Base-by-base conservation (phyloP, 30 jellyfish, hydroid and myxozoan genomes). In the Turritopsis rubra region DNA sequence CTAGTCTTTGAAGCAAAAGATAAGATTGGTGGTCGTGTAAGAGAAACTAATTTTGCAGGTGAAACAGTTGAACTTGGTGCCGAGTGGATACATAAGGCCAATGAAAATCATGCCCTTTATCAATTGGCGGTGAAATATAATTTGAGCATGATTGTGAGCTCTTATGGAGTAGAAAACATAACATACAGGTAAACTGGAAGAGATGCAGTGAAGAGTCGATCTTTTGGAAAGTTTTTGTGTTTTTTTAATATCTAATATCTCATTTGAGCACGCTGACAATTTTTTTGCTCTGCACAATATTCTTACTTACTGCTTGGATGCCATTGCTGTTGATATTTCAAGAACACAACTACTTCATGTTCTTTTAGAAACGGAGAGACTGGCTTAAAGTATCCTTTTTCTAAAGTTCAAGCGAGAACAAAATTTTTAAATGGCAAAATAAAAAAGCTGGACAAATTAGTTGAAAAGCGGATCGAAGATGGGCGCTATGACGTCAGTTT, bases 31-130 rank as follows among this genome's bases (percentile, higher is more conserved):
- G 98, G 98, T 25, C 86, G 99, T 1, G 21, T 93, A 20, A 81
- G 72, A 52, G 83, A 81, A 8, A 65, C 29, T 0, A 26, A 31
- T 18, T 83, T 93, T 71, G 96, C 90, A 19, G 87, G 87, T 26
- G 71, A 76, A 18, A 82, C 91, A 1, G 52, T 93, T 7, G 89
- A 84, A 41, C 89, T 54, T 8, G 96, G 99, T 7, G 99, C 99
- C n/a, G 95, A 93, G 26, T 93, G 99, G 96, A 85, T 93, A 0
- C 99, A 93, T 79, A 82, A 82, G 5, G 73, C 85, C 24, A n/a
- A 82, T n/a, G 71, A 28, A n/a, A 19, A 70, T 26, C 95, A 93
- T 65, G 53, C 86, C 29, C 26, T 84, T 23, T 88, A 91, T 88
- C 52, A 41, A 21, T 82, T 84, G 79, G 87, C 96, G 23, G 28